Evolutionary conservation across 2,797 vertebrate species (phyloP).

Genomic region (Anguilla obscura): DNA sequence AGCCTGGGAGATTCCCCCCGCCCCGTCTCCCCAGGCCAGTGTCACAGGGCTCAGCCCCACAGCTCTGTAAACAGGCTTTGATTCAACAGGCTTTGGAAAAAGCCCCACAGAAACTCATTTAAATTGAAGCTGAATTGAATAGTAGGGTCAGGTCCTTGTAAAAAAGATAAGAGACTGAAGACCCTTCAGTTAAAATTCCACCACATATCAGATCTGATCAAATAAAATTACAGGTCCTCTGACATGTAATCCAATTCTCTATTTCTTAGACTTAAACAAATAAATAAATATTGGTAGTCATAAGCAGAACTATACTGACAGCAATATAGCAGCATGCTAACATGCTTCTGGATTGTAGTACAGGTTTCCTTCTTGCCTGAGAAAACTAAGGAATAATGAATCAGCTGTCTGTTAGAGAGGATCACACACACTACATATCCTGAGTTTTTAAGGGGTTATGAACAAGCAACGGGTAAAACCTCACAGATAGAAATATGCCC

Average conservation of each 20-base stretch:
- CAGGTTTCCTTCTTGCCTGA: background rate
- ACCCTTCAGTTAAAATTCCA: too few species aligned
- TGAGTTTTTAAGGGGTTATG: background rate
- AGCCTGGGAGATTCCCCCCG: too few species aligned
- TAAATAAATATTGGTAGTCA: background rate
- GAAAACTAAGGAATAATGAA: background rate
- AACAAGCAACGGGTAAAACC: background rate
- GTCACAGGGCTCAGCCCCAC: background rate
- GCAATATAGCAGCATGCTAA: background rate
- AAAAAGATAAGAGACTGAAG: too few species aligned
- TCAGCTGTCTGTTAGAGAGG: background rate
- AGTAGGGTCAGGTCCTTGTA: too few species aligned
- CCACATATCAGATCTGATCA: background rate
- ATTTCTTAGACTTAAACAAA: background rate
- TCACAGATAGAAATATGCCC: background rate
- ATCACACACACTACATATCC: background rate
- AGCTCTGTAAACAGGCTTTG: too few species aligned
- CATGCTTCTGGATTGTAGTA: background rate
- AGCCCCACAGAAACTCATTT: background rate
- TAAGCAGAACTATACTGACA: background rate
- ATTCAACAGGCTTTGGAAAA: background rate
- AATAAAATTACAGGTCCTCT: background rate
- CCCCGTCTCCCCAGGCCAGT: too few species aligned
- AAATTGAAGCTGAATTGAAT: background rate
- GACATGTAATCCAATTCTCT: background rate